phyloP scores from a whole-genome alignment of 1,140 invertebrate species.

The Drosophila sechellia region DNA sequence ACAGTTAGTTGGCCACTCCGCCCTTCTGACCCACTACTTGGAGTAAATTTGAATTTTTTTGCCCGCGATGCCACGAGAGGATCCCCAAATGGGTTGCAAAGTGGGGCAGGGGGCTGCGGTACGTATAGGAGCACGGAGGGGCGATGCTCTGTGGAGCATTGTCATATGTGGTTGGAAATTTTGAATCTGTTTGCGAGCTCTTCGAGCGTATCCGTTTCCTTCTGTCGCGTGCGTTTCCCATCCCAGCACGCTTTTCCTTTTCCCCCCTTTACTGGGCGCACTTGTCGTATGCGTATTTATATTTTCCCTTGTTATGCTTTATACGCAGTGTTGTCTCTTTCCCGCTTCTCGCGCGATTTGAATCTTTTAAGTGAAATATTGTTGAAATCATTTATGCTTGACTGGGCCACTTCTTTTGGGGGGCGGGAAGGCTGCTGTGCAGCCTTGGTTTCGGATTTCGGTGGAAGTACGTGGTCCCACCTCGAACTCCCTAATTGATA shows the following conservation, averaged over 20 bases:
- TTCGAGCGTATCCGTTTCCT: slow-evolving; percentile 83
- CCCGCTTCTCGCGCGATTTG: slow-evolving; percentile 68
- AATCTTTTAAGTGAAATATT: slow-evolving; percentile 84
- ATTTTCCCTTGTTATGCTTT: slow-evolving; percentile 68
- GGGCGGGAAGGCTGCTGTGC: not conserved
- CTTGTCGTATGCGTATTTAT: slow-evolving; percentile 81
- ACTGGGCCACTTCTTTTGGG: slow-evolving; percentile 47
- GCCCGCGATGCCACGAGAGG: slow-evolving; percentile 39
- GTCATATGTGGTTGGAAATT: slow-evolving; percentile 84
- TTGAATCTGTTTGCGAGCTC: slow-evolving; percentile 83
- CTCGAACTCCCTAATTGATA: slow-evolving; percentile 68
- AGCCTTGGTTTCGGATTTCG: not conserved
- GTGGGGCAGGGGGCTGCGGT: no score
- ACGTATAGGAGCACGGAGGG: slow-evolving; percentile 7
- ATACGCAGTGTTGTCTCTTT: slow-evolving; percentile 51
- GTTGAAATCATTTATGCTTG: slow-evolving; percentile 80
- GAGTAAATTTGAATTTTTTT: slow-evolving; percentile 75
- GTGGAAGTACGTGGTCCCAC: slow-evolving; percentile 32
- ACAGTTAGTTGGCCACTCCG: slow-evolving; percentile 68
- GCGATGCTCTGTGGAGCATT: slow-evolving; percentile 66
- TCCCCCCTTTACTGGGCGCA: slow-evolving; percentile 15
- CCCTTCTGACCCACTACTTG: slow-evolving; percentile 43
- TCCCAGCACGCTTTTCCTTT: not conserved
- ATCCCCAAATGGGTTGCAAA: not conserved
- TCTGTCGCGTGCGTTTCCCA: slow-evolving; percentile 75